phyloP scores from a whole-genome alignment of 1,140 invertebrate species.

The Penaeus japonicus region DNA sequence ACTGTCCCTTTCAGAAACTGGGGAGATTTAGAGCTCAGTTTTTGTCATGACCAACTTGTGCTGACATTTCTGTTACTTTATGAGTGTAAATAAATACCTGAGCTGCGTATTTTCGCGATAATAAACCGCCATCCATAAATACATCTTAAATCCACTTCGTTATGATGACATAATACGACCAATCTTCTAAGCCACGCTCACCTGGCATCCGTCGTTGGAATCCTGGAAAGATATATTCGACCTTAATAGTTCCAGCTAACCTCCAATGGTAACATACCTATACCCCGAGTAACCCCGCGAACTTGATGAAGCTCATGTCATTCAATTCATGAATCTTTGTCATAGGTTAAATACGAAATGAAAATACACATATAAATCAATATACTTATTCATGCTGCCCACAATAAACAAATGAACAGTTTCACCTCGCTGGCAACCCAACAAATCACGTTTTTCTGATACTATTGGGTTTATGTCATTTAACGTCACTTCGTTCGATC shows the following conservation, averaged over 20 bases:
- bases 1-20: constrained; percentile 49
- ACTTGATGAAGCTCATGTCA: neutral
- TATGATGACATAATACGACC: constrained; percentile 35
- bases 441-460: constrained; percentile 51
- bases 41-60: constrained; percentile 40
- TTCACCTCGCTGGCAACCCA: constrained; percentile 45
- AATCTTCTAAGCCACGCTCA: neutral
- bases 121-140: constrained; percentile 46
- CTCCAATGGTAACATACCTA: no score
- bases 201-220: neutral
- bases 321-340: neutral
- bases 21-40: constrained; percentile 31
- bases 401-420: constrained; percentile 37
- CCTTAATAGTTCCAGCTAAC: no score
- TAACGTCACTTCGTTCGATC: constrained; percentile 30
- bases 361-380: no score
- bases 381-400: neutral
- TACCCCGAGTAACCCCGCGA: neutral
- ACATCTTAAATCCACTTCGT: constrained; percentile 22
- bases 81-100: constrained; percentile 41
- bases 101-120: constrained; percentile 25
- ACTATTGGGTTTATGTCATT: constrained; percentile 45
- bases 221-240: no score
- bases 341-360: neutral
- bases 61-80: constrained; percentile 51